A percentile compares a stretch with the other conserved stretches of the same genome.
These are phyloP conservation scores for Epinotia bilunana DNA, from an alignment of 2,888 invertebrate genomes.

Conservation along the genomic window DNA sequence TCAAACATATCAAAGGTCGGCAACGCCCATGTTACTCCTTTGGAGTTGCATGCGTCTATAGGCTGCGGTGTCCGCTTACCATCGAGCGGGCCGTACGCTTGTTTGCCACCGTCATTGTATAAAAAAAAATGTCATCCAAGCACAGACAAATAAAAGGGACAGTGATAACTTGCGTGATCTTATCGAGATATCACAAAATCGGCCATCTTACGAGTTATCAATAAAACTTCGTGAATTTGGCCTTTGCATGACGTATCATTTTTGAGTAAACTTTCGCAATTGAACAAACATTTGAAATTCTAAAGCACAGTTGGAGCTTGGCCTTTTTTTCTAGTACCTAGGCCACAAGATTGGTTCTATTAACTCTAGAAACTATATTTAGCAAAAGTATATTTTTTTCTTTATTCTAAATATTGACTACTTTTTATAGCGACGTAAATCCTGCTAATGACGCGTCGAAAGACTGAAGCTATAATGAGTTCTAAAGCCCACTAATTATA, in stretches of 20 bases:
- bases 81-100: too few relatives aligned
- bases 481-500: conserved; percentile 37
- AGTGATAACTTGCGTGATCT: not conserved
- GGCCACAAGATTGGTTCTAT: not conserved
- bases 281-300: not conserved
- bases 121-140: too few relatives aligned
- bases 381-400: not conserved
- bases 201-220: not conserved
- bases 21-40: too few relatives aligned
- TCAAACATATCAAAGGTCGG: too few relatives aligned
- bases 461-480: not conserved
- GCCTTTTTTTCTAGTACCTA: not conserved
- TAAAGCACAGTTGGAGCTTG: not conserved
- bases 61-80: too few relatives aligned
- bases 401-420: not conserved
- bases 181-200: not conserved
- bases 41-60: too few relatives aligned
- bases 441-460: not conserved
- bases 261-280: not conserved
- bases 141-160: too few relatives aligned
- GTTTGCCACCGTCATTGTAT: too few relatives aligned
- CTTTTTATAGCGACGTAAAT: not conserved
- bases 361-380: not conserved
- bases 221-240: not conserved
- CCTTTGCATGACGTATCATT: not conserved